Conservation (phyloP, 1,140 invertebrate genomes). For the Saccostrea cuccullata region DNA sequence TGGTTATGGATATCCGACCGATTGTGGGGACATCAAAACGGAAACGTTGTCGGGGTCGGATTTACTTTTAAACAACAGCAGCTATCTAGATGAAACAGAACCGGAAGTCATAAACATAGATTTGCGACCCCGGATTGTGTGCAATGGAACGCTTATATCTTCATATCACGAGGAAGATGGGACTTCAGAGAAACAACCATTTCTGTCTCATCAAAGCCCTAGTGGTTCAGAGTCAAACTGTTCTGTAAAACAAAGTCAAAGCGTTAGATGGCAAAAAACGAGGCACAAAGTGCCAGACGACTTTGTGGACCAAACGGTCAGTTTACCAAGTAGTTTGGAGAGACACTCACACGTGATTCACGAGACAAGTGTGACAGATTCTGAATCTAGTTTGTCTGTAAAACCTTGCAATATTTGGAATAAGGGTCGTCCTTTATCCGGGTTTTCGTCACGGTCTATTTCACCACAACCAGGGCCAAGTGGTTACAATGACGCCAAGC, state of each 20-base stretch:
- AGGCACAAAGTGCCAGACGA: background rate
- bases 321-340: constrained; percentile 40
- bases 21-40: constrained; percentile 17
- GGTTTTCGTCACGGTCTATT: constrained; percentile 39
- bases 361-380: constrained; percentile 19
- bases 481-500: constrained; percentile 31
- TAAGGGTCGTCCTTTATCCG: constrained; percentile 24
- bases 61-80: constrained; percentile 28
- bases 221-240: constrained; percentile 40
- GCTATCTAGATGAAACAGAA: constrained; percentile 21
- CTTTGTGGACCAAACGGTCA: constrained; percentile 24
- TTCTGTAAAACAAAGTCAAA: constrained; percentile 16
- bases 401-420: constrained; percentile 29
- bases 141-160: constrained; percentile 37
- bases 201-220: constrained; percentile 19
- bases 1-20: background rate
- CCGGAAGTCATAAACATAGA: constrained; percentile 36
- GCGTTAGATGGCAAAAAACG: constrained; percentile 33
- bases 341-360: constrained; percentile 10
- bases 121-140: constrained; percentile 35
- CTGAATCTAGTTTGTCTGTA: constrained; percentile 27
- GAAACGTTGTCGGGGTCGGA: constrained; percentile 21
- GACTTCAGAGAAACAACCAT: constrained; percentile 25
- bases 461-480: constrained; percentile 49
- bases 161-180: constrained; percentile 27